These are phyloP conservation scores for Enteromius anoplus DNA, from an alignment of 2,797 vertebrate genomes.

Conservation along the genomic window DNA sequence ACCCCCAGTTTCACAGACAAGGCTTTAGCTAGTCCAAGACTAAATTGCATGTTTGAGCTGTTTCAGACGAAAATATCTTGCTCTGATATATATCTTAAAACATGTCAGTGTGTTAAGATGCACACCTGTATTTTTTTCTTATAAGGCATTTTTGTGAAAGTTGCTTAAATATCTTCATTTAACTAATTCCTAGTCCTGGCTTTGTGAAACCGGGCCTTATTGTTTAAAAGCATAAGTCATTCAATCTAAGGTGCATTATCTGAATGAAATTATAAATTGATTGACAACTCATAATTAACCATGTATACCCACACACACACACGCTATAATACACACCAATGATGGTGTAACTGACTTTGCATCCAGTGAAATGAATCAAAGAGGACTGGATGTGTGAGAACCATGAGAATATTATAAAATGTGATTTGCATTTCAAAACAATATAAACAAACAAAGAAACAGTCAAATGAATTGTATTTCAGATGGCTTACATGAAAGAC, in stretches of 20 bases:
- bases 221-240: neutral
- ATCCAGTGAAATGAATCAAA: conserved; percentile 3
- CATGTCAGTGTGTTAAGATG: too few relatives aligned
- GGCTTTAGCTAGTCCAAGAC: too few relatives aligned
- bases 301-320: too few relatives aligned
- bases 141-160: too few relatives aligned
- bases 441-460: conserved; percentile 22
- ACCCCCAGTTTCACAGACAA: too few relatives aligned
- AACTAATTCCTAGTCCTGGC: too few relatives aligned
- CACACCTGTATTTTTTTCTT: too few relatives aligned
- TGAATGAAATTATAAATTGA: neutral
- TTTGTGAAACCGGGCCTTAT: too few relatives aligned
- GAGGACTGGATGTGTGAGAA: neutral
- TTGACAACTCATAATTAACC: neutral
- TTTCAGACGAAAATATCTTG: too few relatives aligned
- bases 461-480: conserved; percentile 12
- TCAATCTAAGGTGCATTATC: neutral
- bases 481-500: conserved; percentile 25
- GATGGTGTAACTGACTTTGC: neutral
- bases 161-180: too few relatives aligned
- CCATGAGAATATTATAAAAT: neutral
- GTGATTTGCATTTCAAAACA: conserved; percentile 24
- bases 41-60: too few relatives aligned
- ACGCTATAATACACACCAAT: neutral
- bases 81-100: too few relatives aligned